Percentiles rank a stretch among this genome's conserved stretches.
Evolutionary conservation across 2,113 vertebrate genomes (phyloP).

Genomic region (Kryptolebias marmoratus): DNA sequence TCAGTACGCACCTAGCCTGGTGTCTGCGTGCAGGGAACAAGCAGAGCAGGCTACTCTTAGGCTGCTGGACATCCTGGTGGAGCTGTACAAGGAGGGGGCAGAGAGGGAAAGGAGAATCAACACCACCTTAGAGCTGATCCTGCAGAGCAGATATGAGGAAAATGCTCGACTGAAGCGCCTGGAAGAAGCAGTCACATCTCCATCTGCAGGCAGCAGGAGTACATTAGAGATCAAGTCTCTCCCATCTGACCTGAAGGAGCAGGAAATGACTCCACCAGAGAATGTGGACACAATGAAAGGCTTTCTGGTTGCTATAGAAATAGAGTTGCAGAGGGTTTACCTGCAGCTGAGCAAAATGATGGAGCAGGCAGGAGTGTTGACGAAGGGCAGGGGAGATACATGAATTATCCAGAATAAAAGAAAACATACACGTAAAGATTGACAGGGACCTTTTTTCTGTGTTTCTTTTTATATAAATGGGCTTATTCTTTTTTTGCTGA

Average conservation of each 20-base stretch:
- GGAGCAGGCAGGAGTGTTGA: slow-evolving; percentile 32
- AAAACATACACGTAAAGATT: neutral
- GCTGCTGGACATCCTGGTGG: slow-evolving; percentile 40
- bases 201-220: neutral
- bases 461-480: slow-evolving; percentile 12
- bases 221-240: slow-evolving; percentile 22
- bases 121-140: slow-evolving; percentile 50
- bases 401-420: slow-evolving; percentile 14
- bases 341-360: slow-evolving; percentile 62
- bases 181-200: slow-evolving; percentile 29
- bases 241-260: slow-evolving; percentile 38
- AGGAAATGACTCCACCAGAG: slow-evolving; percentile 36
- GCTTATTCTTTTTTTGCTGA: slow-evolving; percentile 26
- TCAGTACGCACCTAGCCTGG: slow-evolving; percentile 44
- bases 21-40: slow-evolving; percentile 55
- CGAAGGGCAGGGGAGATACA: slow-evolving; percentile 53
- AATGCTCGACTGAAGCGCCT: slow-evolving; percentile 37
- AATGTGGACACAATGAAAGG: slow-evolving; percentile 47
- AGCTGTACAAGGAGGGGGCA: slow-evolving; percentile 48
- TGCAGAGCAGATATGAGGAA: slow-evolving; percentile 35
- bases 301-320: slow-evolving; percentile 64
- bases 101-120: slow-evolving; percentile 66
- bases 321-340: slow-evolving; percentile 67
- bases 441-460: slow-evolving; percentile 15
- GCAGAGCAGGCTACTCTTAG: slow-evolving; percentile 37